phyloP scores from a whole-genome alignment of 2,113 vertebrate genomes.

The Chaetorhynchus papuensis region DNA sequence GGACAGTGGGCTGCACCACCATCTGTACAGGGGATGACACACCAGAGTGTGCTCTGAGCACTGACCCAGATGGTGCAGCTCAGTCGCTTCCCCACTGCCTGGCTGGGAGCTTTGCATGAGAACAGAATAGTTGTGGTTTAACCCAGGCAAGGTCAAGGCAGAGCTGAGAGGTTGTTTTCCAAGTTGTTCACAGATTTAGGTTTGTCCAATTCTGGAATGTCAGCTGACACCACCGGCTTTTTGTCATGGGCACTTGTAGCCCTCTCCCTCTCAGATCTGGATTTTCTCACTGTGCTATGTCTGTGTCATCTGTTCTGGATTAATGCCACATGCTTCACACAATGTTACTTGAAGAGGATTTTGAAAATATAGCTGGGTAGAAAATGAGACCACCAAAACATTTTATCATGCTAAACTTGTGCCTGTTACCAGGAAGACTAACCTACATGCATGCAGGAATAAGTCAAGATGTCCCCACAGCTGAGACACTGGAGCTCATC shows the following conservation, averaged over 20 bases:
- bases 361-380: neutral
- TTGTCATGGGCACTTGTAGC: slow-evolving; percentile 3
- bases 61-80: slow-evolving; percentile 24
- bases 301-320: slow-evolving; percentile 33
- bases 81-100: neutral
- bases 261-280: slow-evolving; percentile 13
- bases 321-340: slow-evolving; percentile 14
- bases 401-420: neutral
- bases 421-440: neutral
- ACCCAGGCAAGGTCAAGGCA: neutral
- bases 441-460: neutral
- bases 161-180: neutral
- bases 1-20: slow-evolving; percentile 24
- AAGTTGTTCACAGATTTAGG: neutral
- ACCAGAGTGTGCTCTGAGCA: neutral
- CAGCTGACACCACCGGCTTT: slow-evolving; percentile 15
- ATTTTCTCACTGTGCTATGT: slow-evolving; percentile 26
- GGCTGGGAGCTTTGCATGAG: neutral
- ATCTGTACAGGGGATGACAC: slow-evolving; percentile 5
- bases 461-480: neutral
- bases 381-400: slow-evolving; percentile 18
- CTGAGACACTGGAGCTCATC: neutral
- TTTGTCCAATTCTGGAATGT: slow-evolving; percentile 30
- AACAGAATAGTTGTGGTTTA: neutral
- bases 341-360: neutral